Base-by-base conservation (phyloP, 2,797 vertebrate species). In the Babyrousa celebensis region DNA sequence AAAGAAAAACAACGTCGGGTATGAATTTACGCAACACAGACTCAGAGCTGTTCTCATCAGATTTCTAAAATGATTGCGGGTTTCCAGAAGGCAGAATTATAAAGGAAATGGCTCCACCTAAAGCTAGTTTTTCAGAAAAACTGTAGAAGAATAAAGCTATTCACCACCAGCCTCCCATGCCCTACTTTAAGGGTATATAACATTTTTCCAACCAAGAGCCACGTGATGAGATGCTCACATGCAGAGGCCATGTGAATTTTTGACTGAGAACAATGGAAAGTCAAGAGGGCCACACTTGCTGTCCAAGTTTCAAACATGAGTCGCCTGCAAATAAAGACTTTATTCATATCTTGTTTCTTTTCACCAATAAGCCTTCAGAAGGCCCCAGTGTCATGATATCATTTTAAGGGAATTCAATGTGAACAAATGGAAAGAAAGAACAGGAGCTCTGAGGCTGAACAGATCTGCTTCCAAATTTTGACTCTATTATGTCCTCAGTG, bases 71-170 rank as follows among this genome's bases (percentile, higher is more conserved):
- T 65, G 74, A 74, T 0, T 85, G 86, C 36, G 10, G 83, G 65
- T 74, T 96, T 93, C 75, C 93, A 71, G 29, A 48, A 94, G 72
- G 67, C 77, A 94, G 79, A 82, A 91, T 93, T 93, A 87, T 32
- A 80, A 88, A 87, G 91, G 84, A 96, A 97, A 97, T 52, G 94
- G 96, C 96, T 97, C 96, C 97, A 95, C 95, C 97, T 98, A 96
- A 97, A 96, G 97, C 95, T 95, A 79, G 85, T 62, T 97, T 89
- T 84, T 96, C 94, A 80, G 92, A 96, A 97, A 94, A 92, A 67
- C 63, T 82, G 89, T 77, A 88, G 56, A 5, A 82, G 74, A 52
- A 83, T 48, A 83, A 67, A 92, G 14, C 48, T 78, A 29, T 12
- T 86, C 90, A 48, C 72, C 48, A 36, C 27, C 23, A 58, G 40